Conservation (phyloP, 2,113 vertebrate genomes). For the Nothoprocta pentlandii region DNA sequence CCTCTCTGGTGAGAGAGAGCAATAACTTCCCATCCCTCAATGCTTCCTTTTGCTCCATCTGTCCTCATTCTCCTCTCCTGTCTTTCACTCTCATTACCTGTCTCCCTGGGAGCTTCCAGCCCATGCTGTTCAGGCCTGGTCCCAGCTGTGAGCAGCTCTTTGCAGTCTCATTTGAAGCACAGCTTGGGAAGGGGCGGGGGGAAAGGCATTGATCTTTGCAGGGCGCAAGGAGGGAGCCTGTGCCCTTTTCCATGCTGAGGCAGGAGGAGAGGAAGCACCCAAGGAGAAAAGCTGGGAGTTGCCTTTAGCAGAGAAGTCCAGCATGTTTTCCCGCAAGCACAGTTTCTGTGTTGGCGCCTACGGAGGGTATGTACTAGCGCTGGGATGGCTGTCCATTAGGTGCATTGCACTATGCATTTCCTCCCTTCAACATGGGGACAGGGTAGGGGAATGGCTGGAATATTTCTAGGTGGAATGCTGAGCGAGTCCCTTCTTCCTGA, state of each 20-base stretch:
- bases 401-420: neutral
- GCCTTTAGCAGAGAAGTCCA: slow-evolving; percentile 47
- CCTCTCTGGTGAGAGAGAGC: neutral
- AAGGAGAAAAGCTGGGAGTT: slow-evolving; percentile 65
- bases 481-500: neutral
- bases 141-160: neutral
- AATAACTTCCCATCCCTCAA: neutral
- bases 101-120: neutral
- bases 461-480: neutral
- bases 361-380: slow-evolving; percentile 79
- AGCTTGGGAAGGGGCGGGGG: neutral
- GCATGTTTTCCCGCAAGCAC: slow-evolving; percentile 82
- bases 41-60: neutral
- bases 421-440: too few species aligned
- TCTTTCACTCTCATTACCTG: neutral
- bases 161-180: neutral
- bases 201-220: neutral
- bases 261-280: slow-evolving; percentile 13
- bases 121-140: neutral
- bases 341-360: slow-evolving; percentile 83
- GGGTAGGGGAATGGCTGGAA: neutral
- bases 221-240: neutral
- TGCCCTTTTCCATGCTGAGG: slow-evolving; percentile 51
- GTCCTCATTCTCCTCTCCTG: neutral
- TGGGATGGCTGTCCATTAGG: neutral